Base-by-base conservation (phyloP, 35 echinoderm and acorn worm species). In the Patiria miniata region DNA sequence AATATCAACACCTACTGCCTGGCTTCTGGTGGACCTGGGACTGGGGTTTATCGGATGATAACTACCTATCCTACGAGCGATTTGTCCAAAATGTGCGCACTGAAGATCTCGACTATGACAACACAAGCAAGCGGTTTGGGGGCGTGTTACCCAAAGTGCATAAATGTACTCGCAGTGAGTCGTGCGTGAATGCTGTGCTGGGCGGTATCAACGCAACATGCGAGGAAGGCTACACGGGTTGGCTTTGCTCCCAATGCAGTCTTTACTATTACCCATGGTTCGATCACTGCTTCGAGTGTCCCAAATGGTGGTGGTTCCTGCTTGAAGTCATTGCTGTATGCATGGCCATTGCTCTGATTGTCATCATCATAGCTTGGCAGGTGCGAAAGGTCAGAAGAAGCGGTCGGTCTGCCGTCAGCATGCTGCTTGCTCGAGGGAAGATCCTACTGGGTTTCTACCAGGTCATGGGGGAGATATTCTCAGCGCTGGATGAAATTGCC, bases 381-480 rank as follows among this genome's bases (percentile, higher is more conserved):
- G 10, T 38, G 23, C 26, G 50, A 1, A 53, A 40, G 21, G 61
- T 17, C 17, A 8, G 14, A 1, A 29, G 37, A 17, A 38, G 28
- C 0, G 33, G 59, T 28, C 44, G 89, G 19, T 79, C 50, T 22
- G 19, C 79, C 28, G 23, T 91, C 2, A 76, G 57, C 77, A 78
- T 58, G 40, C 53, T 91, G 36, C 44, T 83, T 19, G 78, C 89
- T 16, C 81, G 69, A n/a, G 78, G 77, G 29, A 91, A 91, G 36
- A 91, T 91, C 34, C 22, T 91, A 23, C 51, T 91, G 3, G 89
- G 68, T 39, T 91, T 91, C 39, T 91, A 85, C 56, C 89, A 91
- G n/a, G 83, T 91, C 18, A 59, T 50, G 37, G 89, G 89, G 19
- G 89, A 83, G 55, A 77, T 91, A 7, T 85, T 61, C 39, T 40